Evolutionary conservation across 2,888 invertebrate genomes (phyloP), one percentile per base, ranked within the genome.

Genomic region (Perizoma flavofasciatum): DNA sequence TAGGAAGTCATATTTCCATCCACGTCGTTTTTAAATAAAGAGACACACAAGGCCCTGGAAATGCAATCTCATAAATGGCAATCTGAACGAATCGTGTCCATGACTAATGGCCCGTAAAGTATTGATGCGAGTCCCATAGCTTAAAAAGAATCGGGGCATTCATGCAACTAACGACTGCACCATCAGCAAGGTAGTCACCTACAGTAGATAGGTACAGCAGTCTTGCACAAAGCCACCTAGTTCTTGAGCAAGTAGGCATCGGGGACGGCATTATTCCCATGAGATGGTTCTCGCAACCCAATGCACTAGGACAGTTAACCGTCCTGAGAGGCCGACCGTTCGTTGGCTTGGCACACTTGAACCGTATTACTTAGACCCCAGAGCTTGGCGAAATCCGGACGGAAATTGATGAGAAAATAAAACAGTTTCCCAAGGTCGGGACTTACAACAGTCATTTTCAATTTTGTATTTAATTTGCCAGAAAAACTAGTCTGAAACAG

Each of bases 231-330:
- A 59, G 37, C 9, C 45, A 47, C 44, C 59, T 55, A 53, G 55
- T 34, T 61, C 34, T 59, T 56, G 50, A 64, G 60, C 63, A 64
- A 66, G 59, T 55, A 49, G 70, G 67, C 64, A 71, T 73, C 55
- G 69, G 61, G 70, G 72, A 63, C 77, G 67, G 44, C 46, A 60
- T 55, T 66, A 69, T 80, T 85, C 84, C 78, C 85, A 79, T 81
- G 84, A 69, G 77, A 77, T 72, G 69, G 66, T 82, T 85, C 85
- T 71, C 79, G 79, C 59, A 52, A 47, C 49, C 59, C 63, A 49
- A 49, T 58, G 54, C 22, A 22, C 50, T 55, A 61, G 70, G 68
- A 77, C 77, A 67, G 75, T 75, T 74, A 77, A 63, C 51, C 59
- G 64, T 65, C 56, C 65, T 46, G 62, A 52, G 70, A 63, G 73